Evolutionary conservation across 2,797 vertebrate species (phyloP), one percentile per base, ranked within the genome.

Genomic region (Sebastes flavidus): DNA sequence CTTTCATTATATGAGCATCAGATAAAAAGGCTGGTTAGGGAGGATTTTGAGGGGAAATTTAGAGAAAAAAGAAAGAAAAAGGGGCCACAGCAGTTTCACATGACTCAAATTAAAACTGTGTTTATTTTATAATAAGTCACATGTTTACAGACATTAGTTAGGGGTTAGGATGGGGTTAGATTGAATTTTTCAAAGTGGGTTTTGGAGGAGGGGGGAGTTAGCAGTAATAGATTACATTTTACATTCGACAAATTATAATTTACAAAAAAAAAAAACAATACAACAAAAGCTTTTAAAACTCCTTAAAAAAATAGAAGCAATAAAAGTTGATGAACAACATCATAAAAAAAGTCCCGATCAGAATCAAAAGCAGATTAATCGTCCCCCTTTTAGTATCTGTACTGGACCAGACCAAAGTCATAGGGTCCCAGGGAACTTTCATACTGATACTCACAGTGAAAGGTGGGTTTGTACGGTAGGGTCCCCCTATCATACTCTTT

Each of bases 381-480:
- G 66, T 85, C 80, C 72, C 85, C 72, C 77, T 86, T 86, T 82
- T 90, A 94, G 89, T 92, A 93, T 90, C 86, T 87, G 85, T 94
- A 89, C 88, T 93, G 94, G 90, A 91, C 93, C 92, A 87, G 90
- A 91, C 91, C 78, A 27, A 95, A 94, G 92, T 94, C 90, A 60
- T 90, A 91, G 42, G 94, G 94, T 91, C 92, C 93, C 83, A 94
- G 85, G 58, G 94, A 95, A 52, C 74, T 94, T 90, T 95, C 88
- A 88, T 94, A 95, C 92, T 95, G 93, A 95, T 98, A 99, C 98
- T 99, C 98, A 99, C 98, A 98, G 96, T 98, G 96, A 97, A 99
- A 98, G 63, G 97, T 97, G 94, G 98, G 96, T 97, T 98, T 99
- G 97, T 99, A 99, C 95, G 98, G 98, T 94, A 95, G 92, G 73